phyloP scores from a whole-genome alignment of 2,797 vertebrate genomes.

The Pipistrellus kuhlii region DNA sequence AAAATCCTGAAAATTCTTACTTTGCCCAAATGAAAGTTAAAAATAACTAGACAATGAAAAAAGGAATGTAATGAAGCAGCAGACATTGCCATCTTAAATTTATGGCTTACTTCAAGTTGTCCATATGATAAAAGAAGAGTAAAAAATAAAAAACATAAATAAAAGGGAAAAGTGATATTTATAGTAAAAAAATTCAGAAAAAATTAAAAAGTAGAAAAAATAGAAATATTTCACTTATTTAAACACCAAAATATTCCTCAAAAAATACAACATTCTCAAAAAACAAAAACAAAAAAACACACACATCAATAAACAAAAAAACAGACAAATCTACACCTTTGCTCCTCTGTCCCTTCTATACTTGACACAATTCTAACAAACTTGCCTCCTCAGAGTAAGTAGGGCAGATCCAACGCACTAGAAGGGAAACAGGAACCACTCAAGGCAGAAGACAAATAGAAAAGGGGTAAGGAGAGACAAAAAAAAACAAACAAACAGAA shows the following conservation, averaged over 20 bases:
- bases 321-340: background rate
- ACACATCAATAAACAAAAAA: background rate
- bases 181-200: slow-evolving; percentile 43
- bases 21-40: slow-evolving; percentile 18
- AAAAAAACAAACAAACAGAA: too few relatives aligned
- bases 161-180: slow-evolving; percentile 7
- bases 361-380: background rate
- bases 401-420: background rate
- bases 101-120: background rate
- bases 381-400: background rate
- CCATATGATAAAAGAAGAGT: background rate
- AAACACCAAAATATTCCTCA: background rate
- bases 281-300: background rate
- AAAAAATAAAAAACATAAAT: background rate
- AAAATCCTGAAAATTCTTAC: slow-evolving; percentile 9
- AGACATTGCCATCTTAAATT: background rate
- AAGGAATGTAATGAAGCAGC: background rate
- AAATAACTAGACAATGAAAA: background rate
- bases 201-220: background rate
- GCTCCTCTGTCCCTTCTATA: background rate
- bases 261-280: slow-evolving; percentile 7
- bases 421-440: background rate
- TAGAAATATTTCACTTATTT: slow-evolving; percentile 5
- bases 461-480: background rate
- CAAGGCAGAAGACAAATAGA: slow-evolving; percentile 1